These are phyloP conservation scores for Samia ricini DNA, from an alignment of 1,140 invertebrate species.

Conservation along the genomic window DNA sequence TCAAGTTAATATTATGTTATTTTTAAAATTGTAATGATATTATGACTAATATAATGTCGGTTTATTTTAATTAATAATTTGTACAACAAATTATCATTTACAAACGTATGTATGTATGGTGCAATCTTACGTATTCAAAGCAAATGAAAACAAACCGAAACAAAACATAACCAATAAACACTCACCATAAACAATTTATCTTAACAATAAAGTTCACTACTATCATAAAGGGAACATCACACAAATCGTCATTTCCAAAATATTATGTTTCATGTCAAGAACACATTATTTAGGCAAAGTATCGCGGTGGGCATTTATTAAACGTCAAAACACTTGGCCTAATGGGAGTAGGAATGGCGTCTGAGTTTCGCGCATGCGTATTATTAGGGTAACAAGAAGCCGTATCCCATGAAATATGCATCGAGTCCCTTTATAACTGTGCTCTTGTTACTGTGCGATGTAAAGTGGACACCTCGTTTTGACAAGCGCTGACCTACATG, in stretches of 20 bases:
- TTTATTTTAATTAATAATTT: too few species aligned
- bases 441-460: not conserved
- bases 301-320: conserved; percentile 48
- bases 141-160: conserved; percentile 21
- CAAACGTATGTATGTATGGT: not conserved
- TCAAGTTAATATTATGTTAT: too few species aligned
- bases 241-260: conserved; percentile 56
- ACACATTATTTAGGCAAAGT: conserved; percentile 53
- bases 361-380: conserved; percentile 65
- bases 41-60: too few species aligned
- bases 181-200: conserved; percentile 42
- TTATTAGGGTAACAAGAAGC: conserved; percentile 27
- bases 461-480: not conserved
- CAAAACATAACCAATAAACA: conserved; percentile 30
- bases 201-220: conserved; percentile 43
- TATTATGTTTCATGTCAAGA: conserved; percentile 69
- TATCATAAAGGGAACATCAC: conserved; percentile 68
- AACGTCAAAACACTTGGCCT: conserved; percentile 66
- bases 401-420: conserved; percentile 39
- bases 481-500: not conserved
- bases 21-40: too few species aligned
- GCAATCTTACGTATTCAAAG: not conserved
- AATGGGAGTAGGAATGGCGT: conserved; percentile 69
- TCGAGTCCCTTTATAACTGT: conserved; percentile 17
- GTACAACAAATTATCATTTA: not conserved